Conservation (phyloP, 2,113 vertebrate species). For the Cebidichthys violaceus region DNA sequence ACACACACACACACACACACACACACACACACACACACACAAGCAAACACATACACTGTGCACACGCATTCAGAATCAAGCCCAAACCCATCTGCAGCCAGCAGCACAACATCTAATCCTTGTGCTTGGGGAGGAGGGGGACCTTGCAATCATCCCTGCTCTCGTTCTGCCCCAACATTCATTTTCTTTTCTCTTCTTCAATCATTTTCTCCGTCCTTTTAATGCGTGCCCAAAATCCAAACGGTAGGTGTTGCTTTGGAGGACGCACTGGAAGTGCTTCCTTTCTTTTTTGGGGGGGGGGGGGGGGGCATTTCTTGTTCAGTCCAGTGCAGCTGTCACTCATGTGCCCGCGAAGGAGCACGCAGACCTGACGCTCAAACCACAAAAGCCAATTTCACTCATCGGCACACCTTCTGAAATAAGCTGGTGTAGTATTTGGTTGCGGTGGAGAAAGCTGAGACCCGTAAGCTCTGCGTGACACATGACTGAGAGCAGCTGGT, state of each 20-base stretch:
- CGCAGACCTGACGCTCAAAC: neutral
- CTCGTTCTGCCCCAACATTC: constrained; percentile 53
- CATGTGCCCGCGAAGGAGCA: neutral
- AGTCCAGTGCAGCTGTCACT: constrained; percentile 15
- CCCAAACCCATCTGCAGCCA: constrained; percentile 74
- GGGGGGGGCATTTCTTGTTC: neutral
- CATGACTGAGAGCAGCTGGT: constrained; percentile 46
- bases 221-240: constrained; percentile 28
- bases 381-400: constrained; percentile 24
- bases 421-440: constrained; percentile 29
- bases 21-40: constrained; percentile 40
- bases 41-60: constrained; percentile 43
- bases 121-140: constrained; percentile 52
- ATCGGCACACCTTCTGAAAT: constrained; percentile 10
- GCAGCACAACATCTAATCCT: constrained; percentile 76
- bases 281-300: neutral
- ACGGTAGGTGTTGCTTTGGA: constrained; percentile 29
- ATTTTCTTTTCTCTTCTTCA: constrained; percentile 47
- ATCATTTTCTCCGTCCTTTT: constrained; percentile 45
- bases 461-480: constrained; percentile 34
- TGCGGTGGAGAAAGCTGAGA: constrained; percentile 32
- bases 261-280: constrained; percentile 5
- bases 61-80: constrained; percentile 58
- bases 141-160: constrained; percentile 49
- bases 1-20: constrained; percentile 42